Evolutionary conservation across 2,113 vertebrate genomes (phyloP).

Genomic region (Labeo rohita): DNA sequence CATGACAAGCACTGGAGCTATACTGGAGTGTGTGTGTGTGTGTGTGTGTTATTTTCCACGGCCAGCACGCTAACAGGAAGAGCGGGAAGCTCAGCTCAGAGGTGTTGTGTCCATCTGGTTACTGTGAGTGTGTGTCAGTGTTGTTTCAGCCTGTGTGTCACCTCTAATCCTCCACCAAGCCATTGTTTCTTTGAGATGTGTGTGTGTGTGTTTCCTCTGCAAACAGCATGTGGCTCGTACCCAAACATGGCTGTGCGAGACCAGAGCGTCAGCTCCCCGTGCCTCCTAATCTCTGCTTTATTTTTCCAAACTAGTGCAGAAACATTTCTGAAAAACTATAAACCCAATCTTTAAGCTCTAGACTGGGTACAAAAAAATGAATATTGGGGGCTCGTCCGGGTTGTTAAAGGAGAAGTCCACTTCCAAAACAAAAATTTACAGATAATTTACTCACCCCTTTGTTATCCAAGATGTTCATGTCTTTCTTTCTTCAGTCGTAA

Average conservation of each 20-base stretch:
- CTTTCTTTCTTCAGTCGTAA: too few species aligned
- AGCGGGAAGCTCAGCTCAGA: constrained; percentile 34
- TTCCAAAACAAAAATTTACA: too few species aligned
- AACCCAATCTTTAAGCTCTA: not conserved
- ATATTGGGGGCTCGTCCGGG: too few species aligned
- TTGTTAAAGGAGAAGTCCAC: too few species aligned
- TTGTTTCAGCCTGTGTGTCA: constrained; percentile 54
- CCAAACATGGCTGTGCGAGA: constrained; percentile 38
- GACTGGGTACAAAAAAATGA: too few species aligned
- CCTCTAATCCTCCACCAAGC: constrained; percentile 39
- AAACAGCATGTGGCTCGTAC: constrained; percentile 40
- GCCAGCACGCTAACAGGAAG: constrained; percentile 48
- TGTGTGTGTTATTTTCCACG: constrained; percentile 44
- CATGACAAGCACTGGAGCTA: not conserved
- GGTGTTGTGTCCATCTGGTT: constrained; percentile 30
- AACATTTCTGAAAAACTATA: not conserved
- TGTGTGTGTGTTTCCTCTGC: constrained; percentile 46
- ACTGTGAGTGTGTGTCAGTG: constrained; percentile 45
- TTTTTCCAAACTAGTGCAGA: not conserved
- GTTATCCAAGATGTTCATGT: too few species aligned
- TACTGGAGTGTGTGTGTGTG: constrained; percentile 1
- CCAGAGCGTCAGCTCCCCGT: not conserved
- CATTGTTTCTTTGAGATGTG: constrained; percentile 51
- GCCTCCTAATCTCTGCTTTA: not conserved
- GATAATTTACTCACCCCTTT: too few species aligned